These are phyloP conservation scores for Tenthredo notha DNA, from an alignment of 2,888 invertebrate genomes.

Conservation along the genomic window DNA sequence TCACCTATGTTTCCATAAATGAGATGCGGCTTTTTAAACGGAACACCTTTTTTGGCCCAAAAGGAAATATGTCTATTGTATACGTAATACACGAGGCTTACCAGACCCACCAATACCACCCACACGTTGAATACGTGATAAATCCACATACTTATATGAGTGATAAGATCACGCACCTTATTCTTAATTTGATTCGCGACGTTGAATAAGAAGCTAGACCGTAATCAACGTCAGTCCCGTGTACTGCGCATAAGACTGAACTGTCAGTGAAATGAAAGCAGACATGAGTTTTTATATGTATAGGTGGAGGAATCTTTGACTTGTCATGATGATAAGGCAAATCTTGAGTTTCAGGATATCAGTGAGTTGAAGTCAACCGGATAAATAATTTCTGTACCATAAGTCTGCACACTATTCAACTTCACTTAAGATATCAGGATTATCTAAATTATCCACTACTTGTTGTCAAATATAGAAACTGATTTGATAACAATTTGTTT, in stretches of 20 bases:
- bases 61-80: background rate
- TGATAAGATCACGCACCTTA: background rate
- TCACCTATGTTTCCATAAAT: background rate
- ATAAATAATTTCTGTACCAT: background rate
- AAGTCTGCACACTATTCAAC: background rate
- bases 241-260: background rate
- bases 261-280: too few relatives aligned
- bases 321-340: background rate
- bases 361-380: background rate
- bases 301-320: background rate
- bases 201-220: background rate
- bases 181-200: background rate
- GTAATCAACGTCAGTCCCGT: background rate
- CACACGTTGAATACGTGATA: background rate
- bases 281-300: background rate
- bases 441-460: background rate
- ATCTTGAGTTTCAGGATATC: background rate
- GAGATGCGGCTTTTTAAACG: background rate
- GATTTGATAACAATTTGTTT: background rate
- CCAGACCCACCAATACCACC: constrained; percentile 8
- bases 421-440: background rate
- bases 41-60: background rate
- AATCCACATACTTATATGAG: background rate
- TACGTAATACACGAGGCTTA: background rate
- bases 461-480: background rate